phyloP scores from a whole-genome alignment of 2,888 invertebrate species.

The Heliconius charithonia region DNA sequence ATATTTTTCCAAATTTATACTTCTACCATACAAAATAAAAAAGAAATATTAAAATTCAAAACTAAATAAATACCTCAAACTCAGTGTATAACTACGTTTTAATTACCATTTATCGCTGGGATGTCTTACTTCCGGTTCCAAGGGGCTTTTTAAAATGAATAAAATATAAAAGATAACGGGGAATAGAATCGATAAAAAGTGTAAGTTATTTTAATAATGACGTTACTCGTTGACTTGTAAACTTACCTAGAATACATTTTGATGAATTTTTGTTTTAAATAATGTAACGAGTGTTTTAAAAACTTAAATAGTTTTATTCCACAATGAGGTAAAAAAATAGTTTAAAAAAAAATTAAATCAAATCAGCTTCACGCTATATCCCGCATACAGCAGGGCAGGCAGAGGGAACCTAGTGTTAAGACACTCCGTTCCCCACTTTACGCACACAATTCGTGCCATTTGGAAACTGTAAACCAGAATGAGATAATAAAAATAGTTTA shows the following conservation, averaged over 20 bases:
- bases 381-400: too few species aligned
- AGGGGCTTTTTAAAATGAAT: slow-evolving; percentile 17
- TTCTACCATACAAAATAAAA: neutral
- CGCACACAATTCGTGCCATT: too few species aligned
- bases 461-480: too few species aligned
- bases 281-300: neutral
- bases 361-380: too few species aligned
- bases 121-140: slow-evolving; percentile 9
- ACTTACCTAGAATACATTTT: neutral
- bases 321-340: too few species aligned
- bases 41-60: slow-evolving; percentile 10
- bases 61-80: neutral
- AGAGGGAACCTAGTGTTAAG: too few species aligned
- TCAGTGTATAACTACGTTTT: slow-evolving; percentile 21
- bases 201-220: slow-evolving; percentile 18
- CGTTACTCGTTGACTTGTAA: neutral
- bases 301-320: too few species aligned
- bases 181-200: slow-evolving; percentile 19
- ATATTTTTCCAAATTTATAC: neutral
- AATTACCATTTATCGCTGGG: slow-evolving; percentile 23
- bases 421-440: too few species aligned
- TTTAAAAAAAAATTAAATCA: too few species aligned
- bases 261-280: neutral
- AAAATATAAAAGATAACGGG: slow-evolving; percentile 13
- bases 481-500: too few species aligned